A percentile compares a stretch with the other conserved stretches of the same genome.
phyloP scores from a whole-genome alignment of 2,797 vertebrate species.

The Chromobotia macracanthus region DNA sequence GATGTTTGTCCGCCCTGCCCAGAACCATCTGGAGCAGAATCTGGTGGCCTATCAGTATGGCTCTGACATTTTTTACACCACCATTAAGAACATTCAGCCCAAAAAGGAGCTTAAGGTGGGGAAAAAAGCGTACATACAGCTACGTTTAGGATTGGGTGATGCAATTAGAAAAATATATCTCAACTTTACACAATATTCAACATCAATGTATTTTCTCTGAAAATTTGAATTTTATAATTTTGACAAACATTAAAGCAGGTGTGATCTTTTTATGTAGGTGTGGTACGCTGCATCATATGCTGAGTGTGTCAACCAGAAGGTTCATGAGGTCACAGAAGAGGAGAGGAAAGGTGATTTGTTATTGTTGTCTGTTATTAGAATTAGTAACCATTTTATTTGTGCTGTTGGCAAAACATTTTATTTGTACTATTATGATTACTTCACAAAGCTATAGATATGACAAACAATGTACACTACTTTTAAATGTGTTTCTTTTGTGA shows the following conservation, averaged over 20 bases:
- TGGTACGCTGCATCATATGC: conserved; percentile 98
- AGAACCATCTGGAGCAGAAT: conserved; percentile 98
- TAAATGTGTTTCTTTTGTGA: neutral
- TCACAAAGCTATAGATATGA: neutral
- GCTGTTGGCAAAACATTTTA: no score
- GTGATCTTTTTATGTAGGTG: conserved; percentile 76
- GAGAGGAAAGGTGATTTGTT: conserved; percentile 88
- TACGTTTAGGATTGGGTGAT: no score
- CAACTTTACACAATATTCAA: no score
- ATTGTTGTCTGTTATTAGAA: neutral
- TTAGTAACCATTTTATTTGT: no score
- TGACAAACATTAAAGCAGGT: neutral
- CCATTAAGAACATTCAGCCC: conserved; percentile 97
- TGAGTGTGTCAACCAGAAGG: conserved; percentile 94
- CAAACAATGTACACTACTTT: neutral
- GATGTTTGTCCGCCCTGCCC: conserved; percentile 98
- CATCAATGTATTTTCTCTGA: no score
- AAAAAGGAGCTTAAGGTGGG: conserved; percentile 96
- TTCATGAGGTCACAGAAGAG: conserved; percentile 95
- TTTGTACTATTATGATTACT: neutral
- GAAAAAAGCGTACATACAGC: neutral
- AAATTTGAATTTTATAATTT: neutral
- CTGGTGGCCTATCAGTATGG: conserved; percentile 97
- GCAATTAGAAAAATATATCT: no score
- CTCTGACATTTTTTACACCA: conserved; percentile 94